Base-by-base conservation (phyloP, 2,113 vertebrate species). In the Hoplias malabaricus region DNA sequence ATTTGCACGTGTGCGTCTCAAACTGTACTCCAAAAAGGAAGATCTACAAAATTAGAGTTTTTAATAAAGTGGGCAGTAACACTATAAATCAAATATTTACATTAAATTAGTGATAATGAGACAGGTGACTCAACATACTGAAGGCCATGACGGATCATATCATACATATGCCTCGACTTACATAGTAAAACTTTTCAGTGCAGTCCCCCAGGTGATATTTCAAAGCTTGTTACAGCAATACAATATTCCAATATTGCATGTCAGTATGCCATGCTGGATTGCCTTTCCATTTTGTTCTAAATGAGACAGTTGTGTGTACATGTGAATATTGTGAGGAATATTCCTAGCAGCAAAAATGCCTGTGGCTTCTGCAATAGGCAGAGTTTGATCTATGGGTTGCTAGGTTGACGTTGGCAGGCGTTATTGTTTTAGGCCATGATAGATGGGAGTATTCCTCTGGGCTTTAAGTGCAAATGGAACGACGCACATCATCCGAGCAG, bases 381-480 rank as follows among this genome's bases (percentile, higher is more conserved):
- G 23, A 2, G 38, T 56, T 73, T 88, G 84, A 88, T 88, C 74
- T 75, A 88, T 85, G 80, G 67, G 66, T 67, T 73, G 53, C 50
- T 25, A 71, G 77, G 71, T 80, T 76, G 70, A 61, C 50, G 29
- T 13, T 84, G 84, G 67, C 84, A 87, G 86, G 14, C 71, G 69
- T 83, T 72, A 87, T 83, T 86, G 81, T 86, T 85, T 86, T 76
- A 84, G 11, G 63, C 31, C 68, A 75, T 86, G 84, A 88, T 84
- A 69, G 86, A 88, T 87, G 81, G 68, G 81, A 73, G 81, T 23
- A 40, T 75, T 85, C 62, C 75, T 72, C 29, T 63, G 66, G 73
- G 83, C 48, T 67, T 81, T 77, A 82, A 78, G 80, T 78, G 69
- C 50, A 83, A 82, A 80, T 71, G 75, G 68, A 83, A 79, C 69